Percentiles rank a stretch among this genome's conserved stretches.
These are phyloP conservation scores for Drosophila varians DNA, from an alignment of 1,140 invertebrate genomes.

Conservation along the genomic window DNA sequence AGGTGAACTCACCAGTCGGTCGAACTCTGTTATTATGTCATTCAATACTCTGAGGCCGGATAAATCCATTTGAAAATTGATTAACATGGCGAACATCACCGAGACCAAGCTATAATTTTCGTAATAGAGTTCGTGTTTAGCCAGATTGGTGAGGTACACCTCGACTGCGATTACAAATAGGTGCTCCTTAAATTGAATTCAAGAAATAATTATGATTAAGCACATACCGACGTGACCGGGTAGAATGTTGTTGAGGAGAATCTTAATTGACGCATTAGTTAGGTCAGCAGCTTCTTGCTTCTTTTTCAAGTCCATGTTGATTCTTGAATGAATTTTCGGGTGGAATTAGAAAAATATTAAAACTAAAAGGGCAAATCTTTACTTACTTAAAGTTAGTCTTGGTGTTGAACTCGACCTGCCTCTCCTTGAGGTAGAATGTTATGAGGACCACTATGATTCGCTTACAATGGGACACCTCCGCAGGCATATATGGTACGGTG, in stretches of 20 bases:
- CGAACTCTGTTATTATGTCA: conserved; percentile 95
- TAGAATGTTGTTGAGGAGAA: conserved; percentile 92
- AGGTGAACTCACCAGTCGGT: conserved; percentile 83
- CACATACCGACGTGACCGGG: conserved; percentile 92
- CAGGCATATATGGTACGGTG: conserved; percentile 87
- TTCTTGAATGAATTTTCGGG: not conserved
- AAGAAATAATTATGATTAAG: not conserved
- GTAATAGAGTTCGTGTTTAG: conserved; percentile 91
- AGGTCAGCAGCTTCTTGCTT: conserved; percentile 91
- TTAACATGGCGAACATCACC: conserved; percentile 96
- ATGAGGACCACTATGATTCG: conserved; percentile 88
- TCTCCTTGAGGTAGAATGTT: conserved; percentile 91
- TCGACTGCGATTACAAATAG: not conserved
- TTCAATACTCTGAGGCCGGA: conserved; percentile 91
- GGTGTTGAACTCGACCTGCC: conserved; percentile 94
- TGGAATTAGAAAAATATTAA: not conserved
- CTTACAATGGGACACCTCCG: conserved; percentile 88
- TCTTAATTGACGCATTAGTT: conserved; percentile 91
- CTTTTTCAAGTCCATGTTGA: conserved; percentile 87
- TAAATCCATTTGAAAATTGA: conserved; percentile 87
- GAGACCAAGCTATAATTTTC: conserved; percentile 92
- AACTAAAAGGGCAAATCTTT: not conserved
- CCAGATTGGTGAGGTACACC: conserved; percentile 88
- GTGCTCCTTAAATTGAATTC: not conserved
- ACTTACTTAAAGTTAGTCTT: conserved; percentile 88